Conservation (phyloP, 1,140 invertebrate genomes). For the Paracyclopina nana region DNA sequence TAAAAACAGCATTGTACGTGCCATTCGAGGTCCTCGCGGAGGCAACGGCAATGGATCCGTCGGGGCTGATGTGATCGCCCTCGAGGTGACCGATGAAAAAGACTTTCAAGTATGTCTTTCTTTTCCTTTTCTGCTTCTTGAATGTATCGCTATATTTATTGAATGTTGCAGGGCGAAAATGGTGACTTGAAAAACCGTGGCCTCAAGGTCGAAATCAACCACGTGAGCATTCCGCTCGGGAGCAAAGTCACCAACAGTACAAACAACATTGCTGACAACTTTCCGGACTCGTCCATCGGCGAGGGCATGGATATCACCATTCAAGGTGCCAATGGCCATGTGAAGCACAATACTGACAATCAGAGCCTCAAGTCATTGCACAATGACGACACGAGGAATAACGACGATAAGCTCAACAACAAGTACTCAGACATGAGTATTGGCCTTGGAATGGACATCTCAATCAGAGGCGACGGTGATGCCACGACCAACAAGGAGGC, state of each 20-base stretch:
- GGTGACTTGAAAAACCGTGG: conserved; percentile 15
- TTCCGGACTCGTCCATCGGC: conserved; percentile 6
- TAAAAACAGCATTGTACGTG: conserved; percentile 9
- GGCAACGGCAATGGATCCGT: not conserved
- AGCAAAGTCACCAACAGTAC: not conserved
- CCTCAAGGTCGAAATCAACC: conserved; percentile 13
- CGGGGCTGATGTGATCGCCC: not conserved
- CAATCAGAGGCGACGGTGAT: conserved; percentile 8
- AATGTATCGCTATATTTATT: not conserved
- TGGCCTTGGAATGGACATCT: conserved; percentile 16
- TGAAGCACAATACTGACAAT: not conserved
- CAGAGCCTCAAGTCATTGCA: not conserved
- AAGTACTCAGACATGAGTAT: conserved; percentile 15
- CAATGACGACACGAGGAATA: not conserved
- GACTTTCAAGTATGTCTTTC: conserved; percentile 8
- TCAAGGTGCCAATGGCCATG: conserved; percentile 13
- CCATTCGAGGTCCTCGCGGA: not conserved
- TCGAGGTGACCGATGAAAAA: conserved; percentile 13
- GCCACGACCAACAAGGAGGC: not conserved
- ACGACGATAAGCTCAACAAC: conserved; percentile 5
- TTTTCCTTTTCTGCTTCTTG: not conserved
- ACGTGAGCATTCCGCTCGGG: conserved; percentile 9
- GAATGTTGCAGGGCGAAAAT: conserved; percentile 15
- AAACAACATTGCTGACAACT: not conserved
- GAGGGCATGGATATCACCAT: conserved; percentile 15